Conservation (phyloP, 2,888 invertebrate species). For the Aphrophora alni region DNA sequence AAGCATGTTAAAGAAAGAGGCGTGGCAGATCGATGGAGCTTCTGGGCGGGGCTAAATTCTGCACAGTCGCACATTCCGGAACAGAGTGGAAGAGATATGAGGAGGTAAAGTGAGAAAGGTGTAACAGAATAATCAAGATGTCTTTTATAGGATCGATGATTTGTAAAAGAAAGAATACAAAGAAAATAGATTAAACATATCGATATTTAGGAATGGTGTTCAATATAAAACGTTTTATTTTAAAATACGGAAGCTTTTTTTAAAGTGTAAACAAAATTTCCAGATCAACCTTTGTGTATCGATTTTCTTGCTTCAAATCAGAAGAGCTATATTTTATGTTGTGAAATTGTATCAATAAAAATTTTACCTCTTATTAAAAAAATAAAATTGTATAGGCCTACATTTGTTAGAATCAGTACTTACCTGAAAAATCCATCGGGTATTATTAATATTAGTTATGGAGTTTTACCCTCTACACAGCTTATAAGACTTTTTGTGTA, state of each 20-base stretch:
- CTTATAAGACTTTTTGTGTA: too few relatives aligned
- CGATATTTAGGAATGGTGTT: not conserved
- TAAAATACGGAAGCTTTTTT: not conserved
- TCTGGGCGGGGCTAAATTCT: not conserved
- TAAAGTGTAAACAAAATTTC: too few relatives aligned
- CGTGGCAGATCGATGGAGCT: slow-evolving; percentile 4
- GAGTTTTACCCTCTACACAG: too few relatives aligned
- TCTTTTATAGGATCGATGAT: not conserved
- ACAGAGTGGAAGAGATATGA: not conserved
- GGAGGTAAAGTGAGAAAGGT: not conserved
- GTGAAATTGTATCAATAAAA: too few relatives aligned
- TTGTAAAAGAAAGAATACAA: not conserved
- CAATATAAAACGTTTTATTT: not conserved
- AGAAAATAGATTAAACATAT: not conserved
- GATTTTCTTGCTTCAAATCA: too few relatives aligned
- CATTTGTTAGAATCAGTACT: too few relatives aligned
- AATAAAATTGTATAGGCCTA: too few relatives aligned
- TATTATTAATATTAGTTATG: too few relatives aligned
- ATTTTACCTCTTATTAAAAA: too few relatives aligned
- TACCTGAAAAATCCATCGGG: too few relatives aligned
- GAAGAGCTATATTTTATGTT: too few relatives aligned
- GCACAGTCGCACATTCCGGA: not conserved
- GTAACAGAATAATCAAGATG: not conserved
- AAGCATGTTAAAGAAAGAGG: not conserved
- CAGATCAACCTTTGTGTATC: too few relatives aligned